Conservation (phyloP, 2,888 invertebrate genomes). For the Xylota segnis region DNA sequence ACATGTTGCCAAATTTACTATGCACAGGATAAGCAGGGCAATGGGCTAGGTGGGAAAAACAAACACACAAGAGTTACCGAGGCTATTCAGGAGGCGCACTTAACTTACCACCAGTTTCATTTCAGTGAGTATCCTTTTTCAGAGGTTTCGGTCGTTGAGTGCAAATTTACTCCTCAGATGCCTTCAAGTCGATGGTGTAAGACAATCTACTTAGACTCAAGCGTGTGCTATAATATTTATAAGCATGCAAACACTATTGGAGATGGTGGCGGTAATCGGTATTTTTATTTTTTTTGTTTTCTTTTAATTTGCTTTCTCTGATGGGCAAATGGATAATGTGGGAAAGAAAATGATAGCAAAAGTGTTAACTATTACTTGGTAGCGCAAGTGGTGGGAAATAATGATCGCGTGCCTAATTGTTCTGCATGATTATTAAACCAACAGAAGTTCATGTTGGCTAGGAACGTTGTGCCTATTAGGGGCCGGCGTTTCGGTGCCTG, state of each 20-base stretch:
- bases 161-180: conserved; percentile 17
- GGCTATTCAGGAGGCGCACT: not conserved
- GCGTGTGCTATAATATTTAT: conserved; percentile 66
- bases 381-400: conserved; percentile 45
- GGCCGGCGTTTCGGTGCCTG: conserved; percentile 63
- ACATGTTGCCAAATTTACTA: conserved; percentile 47
- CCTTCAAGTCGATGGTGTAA: conserved; percentile 44
- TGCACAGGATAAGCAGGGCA: conserved; percentile 53
- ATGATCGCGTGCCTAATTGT: conserved; percentile 62
- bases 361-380: conserved; percentile 45
- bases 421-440: conserved; percentile 52
- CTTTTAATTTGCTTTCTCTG: conserved; percentile 62
- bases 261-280: conserved; percentile 35
- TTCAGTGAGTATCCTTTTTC: conserved; percentile 44
- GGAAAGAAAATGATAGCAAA: conserved; percentile 55
- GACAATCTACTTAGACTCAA: conserved; percentile 34
- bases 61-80: not conserved
- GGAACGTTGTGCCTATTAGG: conserved; percentile 36
- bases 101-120: conserved; percentile 69
- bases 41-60: conserved; percentile 35
- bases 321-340: conserved; percentile 3
- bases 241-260: conserved; percentile 46
- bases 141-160: conserved; percentile 6
- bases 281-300: conserved; percentile 46
- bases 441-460: conserved; percentile 46